These are phyloP conservation scores for Ceratosolen fusciceps DNA, from an alignment of 1,140 invertebrate genomes.

Conservation along the genomic window DNA sequence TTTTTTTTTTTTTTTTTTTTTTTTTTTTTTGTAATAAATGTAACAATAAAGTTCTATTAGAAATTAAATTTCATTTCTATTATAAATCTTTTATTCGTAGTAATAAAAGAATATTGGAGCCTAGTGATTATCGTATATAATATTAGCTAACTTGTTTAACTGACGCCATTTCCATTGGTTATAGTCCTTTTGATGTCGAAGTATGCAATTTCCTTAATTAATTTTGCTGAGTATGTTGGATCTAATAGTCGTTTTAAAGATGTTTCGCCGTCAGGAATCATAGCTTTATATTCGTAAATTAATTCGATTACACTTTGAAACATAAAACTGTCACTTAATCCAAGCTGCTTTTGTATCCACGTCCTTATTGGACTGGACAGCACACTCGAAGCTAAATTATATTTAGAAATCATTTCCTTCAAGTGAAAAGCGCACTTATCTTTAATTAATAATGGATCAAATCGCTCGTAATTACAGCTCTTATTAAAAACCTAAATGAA, in stretches of 20 bases:
- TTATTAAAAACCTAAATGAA: slow-evolving; percentile 64
- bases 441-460: slow-evolving; percentile 58
- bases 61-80: too few relatives aligned
- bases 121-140: too few relatives aligned
- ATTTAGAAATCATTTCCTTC: slow-evolving; percentile 43
- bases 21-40: too few relatives aligned
- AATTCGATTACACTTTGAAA: slow-evolving; percentile 51
- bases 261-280: slow-evolving; percentile 49
- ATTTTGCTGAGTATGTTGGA: slow-evolving; percentile 59
- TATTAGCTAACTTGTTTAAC: background rate
- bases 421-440: slow-evolving; percentile 51
- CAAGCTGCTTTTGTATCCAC: slow-evolving; percentile 52
- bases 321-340: slow-evolving; percentile 40
- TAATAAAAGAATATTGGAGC: too few relatives aligned
- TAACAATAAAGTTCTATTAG: too few relatives aligned
- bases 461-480: slow-evolving; percentile 61
- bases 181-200: slow-evolving; percentile 46
- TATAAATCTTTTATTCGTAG: too few relatives aligned
- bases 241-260: slow-evolving; percentile 56
- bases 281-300: slow-evolving; percentile 50
- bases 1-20: too few relatives aligned
- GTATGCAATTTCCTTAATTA: slow-evolving; percentile 55
- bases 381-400: slow-evolving; percentile 31
- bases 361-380: slow-evolving; percentile 34
- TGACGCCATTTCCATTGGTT: background rate